Base-by-base conservation (phyloP, 2,888 invertebrate genomes). In the Griposia aprilina region DNA sequence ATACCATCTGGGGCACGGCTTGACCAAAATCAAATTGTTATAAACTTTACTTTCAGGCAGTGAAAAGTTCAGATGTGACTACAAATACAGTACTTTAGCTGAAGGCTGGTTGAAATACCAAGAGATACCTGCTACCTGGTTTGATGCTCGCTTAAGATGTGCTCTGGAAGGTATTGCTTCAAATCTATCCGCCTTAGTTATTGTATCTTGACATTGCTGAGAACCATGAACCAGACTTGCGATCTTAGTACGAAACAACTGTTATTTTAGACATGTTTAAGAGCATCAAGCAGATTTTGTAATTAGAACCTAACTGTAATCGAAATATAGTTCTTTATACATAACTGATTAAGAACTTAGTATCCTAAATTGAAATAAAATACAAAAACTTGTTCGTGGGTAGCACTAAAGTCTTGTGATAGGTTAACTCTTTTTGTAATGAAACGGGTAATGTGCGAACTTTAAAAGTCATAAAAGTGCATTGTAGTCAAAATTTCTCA, bases 71-170 rank as follows among this genome's bases (percentile, higher is more conserved):
- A 68, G 80, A 73, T 81, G 80, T 60, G 81, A 81, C 55, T 81
- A 81, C 50, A 76, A 30, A 30, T 81, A 65, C 50, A 73, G 66
- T 57, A 1, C 0, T 0, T 10, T 50, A 7, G 76, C 76, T 4
- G 48, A 50, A 11, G 81, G 76, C 6, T 81, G 81, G 81, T 57
- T 80, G 20, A 81, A 81, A n/a, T 79, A 70, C n/a, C 72, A 73
- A 4, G 36, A 76, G 15, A 48, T 80, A 17, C 81, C 81, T 6
- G 72, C 81, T 10, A 80, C 72, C 26, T 81, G 80, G 80, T 57
- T 10, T 0, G 76, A 81, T 62, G 80, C 81, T 13, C 72, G 81
- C 0, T 57, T 81, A 17, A 72, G 76, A 75, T 81, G 81, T 52
- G 8, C 59, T 15, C 59, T 80, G 0, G 81, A 81, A 73, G 81